These are phyloP conservation scores for Volucella bombylans DNA, from an alignment of 2,888 invertebrate genomes.

Conservation along the genomic window DNA sequence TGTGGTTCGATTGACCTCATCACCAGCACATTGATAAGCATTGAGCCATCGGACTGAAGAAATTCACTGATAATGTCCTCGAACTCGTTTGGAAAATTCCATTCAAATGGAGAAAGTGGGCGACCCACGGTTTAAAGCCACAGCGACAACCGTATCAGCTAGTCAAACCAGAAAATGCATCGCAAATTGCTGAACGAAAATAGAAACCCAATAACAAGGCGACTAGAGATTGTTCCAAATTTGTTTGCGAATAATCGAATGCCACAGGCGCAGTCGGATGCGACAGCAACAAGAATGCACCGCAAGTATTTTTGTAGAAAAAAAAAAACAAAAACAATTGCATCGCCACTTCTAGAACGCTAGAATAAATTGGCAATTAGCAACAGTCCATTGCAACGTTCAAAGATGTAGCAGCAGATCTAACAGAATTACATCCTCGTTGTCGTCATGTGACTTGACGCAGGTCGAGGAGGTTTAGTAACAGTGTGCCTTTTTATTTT, in stretches of 20 bases:
- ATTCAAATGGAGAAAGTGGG: conserved; percentile 33
- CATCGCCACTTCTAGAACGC: neutral
- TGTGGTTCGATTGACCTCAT: conserved; percentile 19
- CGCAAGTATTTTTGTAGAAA: conserved; percentile 10
- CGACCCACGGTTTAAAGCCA: neutral
- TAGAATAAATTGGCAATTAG: conserved; percentile 40
- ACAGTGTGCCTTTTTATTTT: conserved; percentile 23
- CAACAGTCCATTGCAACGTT: conserved; percentile 2
- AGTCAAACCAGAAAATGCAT: conserved; percentile 10
- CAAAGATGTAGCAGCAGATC: conserved; percentile 27
- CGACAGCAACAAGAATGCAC: conserved; percentile 10
- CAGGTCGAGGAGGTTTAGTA: too few relatives aligned
- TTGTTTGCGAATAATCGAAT: neutral
- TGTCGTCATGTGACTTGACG: conserved; percentile 32
- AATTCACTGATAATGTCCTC: conserved; percentile 1
- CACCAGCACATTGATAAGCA: conserved; percentile 33
- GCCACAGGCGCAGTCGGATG: conserved; percentile 21
- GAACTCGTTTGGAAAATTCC: conserved; percentile 44
- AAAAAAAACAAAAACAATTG: neutral
- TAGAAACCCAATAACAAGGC: neutral
- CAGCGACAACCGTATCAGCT: neutral
- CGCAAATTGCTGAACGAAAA: conserved; percentile 43
- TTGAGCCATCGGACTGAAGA: neutral
- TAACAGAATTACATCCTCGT: neutral
- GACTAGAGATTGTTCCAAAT: neutral